Evolutionary conservation across 2,113 vertebrate genomes (phyloP).

Genomic region (Grallaria varia): DNA sequence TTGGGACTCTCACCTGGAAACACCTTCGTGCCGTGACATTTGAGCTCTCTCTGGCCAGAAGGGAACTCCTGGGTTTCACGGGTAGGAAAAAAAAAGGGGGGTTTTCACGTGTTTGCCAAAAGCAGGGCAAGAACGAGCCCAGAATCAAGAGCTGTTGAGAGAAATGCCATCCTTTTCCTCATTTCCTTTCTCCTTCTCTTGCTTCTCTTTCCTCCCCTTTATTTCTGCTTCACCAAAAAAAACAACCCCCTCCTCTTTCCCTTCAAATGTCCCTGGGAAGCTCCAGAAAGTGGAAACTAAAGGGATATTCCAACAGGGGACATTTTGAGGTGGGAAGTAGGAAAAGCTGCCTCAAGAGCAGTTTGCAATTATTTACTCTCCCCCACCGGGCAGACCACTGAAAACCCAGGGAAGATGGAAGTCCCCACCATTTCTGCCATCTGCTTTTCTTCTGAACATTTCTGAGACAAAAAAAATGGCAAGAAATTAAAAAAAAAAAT

Average conservation of each 20-base stretch:
- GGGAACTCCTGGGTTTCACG: neutral
- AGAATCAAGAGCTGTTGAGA: no score
- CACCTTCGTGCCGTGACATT: neutral
- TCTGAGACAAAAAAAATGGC: neutral
- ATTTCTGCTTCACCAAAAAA: neutral
- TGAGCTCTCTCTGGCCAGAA: neutral
- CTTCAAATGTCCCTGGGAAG: neutral
- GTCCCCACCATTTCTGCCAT: neutral
- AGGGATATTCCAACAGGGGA: neutral
- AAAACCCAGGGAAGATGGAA: neutral
- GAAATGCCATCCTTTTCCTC: neutral
- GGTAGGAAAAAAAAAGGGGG: neutral
- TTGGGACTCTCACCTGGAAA: neutral
- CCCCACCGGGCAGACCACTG: no score
- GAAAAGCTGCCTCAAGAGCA: neutral
- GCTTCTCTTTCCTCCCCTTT: neutral
- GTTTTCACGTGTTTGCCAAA: neutral
- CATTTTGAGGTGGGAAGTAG: neutral
- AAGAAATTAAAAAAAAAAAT: neutral
- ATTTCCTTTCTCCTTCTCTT: neutral
- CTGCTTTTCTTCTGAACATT: neutral
- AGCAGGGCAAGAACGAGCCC: neutral
- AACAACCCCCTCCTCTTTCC: neutral
- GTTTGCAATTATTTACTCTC: no score
- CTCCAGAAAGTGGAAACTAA: neutral